A percentile compares a stretch with the other conserved stretches of the same genome.
Conservation (phyloP, 1,140 invertebrate species). For the Leptinotarsa lineolata region DNA sequence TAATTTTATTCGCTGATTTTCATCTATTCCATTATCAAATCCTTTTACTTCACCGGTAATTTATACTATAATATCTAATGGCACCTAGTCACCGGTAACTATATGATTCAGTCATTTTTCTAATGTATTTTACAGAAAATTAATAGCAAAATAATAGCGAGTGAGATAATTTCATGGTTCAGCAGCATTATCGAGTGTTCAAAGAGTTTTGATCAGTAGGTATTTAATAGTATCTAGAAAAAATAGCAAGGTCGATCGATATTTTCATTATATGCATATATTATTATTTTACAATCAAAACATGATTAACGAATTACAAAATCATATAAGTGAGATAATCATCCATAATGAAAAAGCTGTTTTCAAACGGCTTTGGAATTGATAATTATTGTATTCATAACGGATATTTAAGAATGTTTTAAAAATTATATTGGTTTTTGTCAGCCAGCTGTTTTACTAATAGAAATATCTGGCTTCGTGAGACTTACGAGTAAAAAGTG, state of each 20-base stretch:
- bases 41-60: not conserved
- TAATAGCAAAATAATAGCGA: slow-evolving; percentile 1
- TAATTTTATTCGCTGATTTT: too few species aligned
- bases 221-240: not conserved
- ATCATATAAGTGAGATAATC: too few species aligned
- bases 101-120: not conserved
- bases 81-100: not conserved
- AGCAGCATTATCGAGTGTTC: slow-evolving; percentile 2
- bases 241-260: not conserved
- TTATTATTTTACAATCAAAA: not conserved
- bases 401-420: too few species aligned
- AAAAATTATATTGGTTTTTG: too few species aligned
- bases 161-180: slow-evolving; percentile 5
- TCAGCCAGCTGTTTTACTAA: too few species aligned
- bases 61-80: not conserved
- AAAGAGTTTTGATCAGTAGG: slow-evolving; percentile 1
- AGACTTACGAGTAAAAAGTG: too few species aligned
- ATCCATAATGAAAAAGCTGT: too few species aligned
- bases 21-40: not conserved
- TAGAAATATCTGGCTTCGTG: too few species aligned
- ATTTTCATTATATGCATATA: slow-evolving; percentile 1
- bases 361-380: too few species aligned
- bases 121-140: not conserved
- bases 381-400: too few species aligned
- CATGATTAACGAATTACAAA: not conserved